Conservation (phyloP, 2,888 invertebrate genomes). For the Enoplolaimus lenunculus region DNA sequence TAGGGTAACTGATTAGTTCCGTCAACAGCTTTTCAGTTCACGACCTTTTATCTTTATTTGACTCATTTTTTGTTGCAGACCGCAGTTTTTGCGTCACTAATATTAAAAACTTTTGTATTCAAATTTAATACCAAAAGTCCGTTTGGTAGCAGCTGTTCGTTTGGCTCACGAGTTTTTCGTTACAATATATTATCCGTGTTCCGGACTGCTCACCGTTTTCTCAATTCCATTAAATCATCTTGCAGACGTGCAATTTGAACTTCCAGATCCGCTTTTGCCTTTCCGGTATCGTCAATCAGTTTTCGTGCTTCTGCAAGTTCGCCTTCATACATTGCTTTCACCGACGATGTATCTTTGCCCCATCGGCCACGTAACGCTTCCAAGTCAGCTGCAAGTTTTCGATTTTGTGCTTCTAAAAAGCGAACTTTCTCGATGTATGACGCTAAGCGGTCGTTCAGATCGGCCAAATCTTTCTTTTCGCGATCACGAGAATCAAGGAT, state of each 20-base stretch:
- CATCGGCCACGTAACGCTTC: slow-evolving; percentile 25
- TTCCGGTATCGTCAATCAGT: slow-evolving; percentile 42
- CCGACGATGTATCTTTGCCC: slow-evolving; percentile 23
- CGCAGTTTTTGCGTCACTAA: too few relatives aligned
- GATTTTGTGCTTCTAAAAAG: slow-evolving; percentile 25
- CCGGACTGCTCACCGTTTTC: slow-evolving; percentile 3
- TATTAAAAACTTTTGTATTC: too few relatives aligned
- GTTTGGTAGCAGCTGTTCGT: too few relatives aligned
- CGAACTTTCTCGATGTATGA: slow-evolving; percentile 35
- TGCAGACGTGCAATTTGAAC: slow-evolving; percentile 38
- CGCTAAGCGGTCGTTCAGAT: slow-evolving; percentile 47
- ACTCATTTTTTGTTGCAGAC: too few relatives aligned
- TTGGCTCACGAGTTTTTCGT: too few relatives aligned
- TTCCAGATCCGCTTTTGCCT: slow-evolving; percentile 42
- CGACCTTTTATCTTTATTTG: too few relatives aligned
- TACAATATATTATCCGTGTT: too few relatives aligned
- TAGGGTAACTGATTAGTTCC: too few relatives aligned
- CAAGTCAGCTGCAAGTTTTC: slow-evolving; percentile 25
- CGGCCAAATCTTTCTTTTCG: slow-evolving; percentile 48
- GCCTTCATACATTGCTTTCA: slow-evolving; percentile 43
- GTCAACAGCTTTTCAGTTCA: too few relatives aligned
- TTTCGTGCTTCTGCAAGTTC: slow-evolving; percentile 43
- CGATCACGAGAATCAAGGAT: slow-evolving; percentile 42
- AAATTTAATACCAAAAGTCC: too few relatives aligned
- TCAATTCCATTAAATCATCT: slow-evolving; percentile 37